Base-by-base conservation (phyloP, 2,113 vertebrate species). In the Progne subis region DNA sequence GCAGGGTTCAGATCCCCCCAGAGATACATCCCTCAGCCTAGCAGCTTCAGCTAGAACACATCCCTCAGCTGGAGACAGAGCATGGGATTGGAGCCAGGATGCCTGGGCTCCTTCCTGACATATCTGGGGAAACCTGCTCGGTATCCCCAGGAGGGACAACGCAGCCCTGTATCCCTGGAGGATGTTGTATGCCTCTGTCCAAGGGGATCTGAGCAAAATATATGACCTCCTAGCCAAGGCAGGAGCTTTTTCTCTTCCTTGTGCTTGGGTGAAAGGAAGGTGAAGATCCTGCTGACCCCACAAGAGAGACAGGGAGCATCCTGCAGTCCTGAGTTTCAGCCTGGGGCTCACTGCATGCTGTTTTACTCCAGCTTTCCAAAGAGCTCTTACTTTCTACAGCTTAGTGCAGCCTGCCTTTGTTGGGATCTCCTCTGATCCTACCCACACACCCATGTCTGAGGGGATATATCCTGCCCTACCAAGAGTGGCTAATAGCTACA, bases 401-500 rank as follows among this genome's bases (percentile, higher is more conserved):
- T 63, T 39, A 79, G 46, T 3, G 1, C 23, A 8, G 7, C 26
- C 49, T 60, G n/a, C 9, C 21, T 41, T 60, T 4, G 2, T 29
- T 64, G 2, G 0, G 4, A 19, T 21, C 74, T 55, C 31, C 28
- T 46, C 39, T 0, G 0, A 18, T 61, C 28, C 71, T 86, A 37
- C 17, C 24, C 69, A 71, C 11, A 23, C 7, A 11, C 14, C 4
- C 29, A 6, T 0, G 3, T 17, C 50, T 50, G 39, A 82, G 3
- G 11, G 55, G 55, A 64, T 55, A 50, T 26, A 69, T 19, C 31
- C 50, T 86, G 24, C 37, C 16, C 41, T 82, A 28, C 50, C 16
- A n/a, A 3, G 1, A 2, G 5, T 31, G 37, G 12, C 39, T 55
- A 43, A 39, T 43, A 18, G 34, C 41, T 32, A 70, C 60, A 63